Percentiles rank a stretch among this genome's conserved stretches.
These are phyloP conservation scores for Drosophila mercatorum DNA, from an alignment of 2,888 invertebrate species.

Conservation along the genomic window DNA sequence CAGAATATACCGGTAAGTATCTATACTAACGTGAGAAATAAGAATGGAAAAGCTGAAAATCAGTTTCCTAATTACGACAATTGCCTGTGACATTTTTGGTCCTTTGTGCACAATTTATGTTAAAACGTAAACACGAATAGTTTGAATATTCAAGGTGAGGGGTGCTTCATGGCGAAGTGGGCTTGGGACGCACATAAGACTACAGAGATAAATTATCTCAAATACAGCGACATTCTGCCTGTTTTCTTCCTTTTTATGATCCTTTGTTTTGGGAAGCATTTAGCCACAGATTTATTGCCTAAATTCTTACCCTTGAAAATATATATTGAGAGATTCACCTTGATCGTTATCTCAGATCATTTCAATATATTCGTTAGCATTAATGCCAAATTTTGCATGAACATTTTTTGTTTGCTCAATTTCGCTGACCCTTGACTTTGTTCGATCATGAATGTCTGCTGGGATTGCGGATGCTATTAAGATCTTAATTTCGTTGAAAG, in stretches of 20 bases:
- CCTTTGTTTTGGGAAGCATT: slow-evolving; percentile 60
- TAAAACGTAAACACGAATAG: slow-evolving; percentile 44
- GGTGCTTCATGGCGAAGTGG: slow-evolving; percentile 1
- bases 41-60: slow-evolving; percentile 54
- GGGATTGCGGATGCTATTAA: slow-evolving; percentile 54
- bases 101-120: slow-evolving; percentile 41
- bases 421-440: slow-evolving; percentile 51
- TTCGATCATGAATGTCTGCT: slow-evolving; percentile 10
- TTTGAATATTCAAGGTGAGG: slow-evolving; percentile 38
- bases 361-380: slow-evolving; percentile 54
- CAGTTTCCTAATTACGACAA: slow-evolving; percentile 49
- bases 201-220: slow-evolving; percentile 18
- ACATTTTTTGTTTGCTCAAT: slow-evolving; percentile 33
- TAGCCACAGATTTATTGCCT: slow-evolving; percentile 78
- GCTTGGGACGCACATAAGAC: slow-evolving; percentile 29
- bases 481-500: slow-evolving; percentile 41
- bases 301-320: slow-evolving; percentile 29
- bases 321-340: not conserved
- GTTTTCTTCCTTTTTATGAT: slow-evolving; percentile 53
- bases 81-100: slow-evolving; percentile 40
- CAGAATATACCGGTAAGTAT: not conserved
- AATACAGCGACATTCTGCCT: slow-evolving; percentile 51
- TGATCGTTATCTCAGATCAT: slow-evolving; percentile 27
- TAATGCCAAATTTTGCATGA: slow-evolving; percentile 31
- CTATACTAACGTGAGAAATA: slow-evolving; percentile 41